Percentiles rank a stretch among this genome's conserved stretches.
Evolutionary conservation across 2,888 invertebrate genomes (phyloP).

Genomic region (Apocheima hispidaria): DNA sequence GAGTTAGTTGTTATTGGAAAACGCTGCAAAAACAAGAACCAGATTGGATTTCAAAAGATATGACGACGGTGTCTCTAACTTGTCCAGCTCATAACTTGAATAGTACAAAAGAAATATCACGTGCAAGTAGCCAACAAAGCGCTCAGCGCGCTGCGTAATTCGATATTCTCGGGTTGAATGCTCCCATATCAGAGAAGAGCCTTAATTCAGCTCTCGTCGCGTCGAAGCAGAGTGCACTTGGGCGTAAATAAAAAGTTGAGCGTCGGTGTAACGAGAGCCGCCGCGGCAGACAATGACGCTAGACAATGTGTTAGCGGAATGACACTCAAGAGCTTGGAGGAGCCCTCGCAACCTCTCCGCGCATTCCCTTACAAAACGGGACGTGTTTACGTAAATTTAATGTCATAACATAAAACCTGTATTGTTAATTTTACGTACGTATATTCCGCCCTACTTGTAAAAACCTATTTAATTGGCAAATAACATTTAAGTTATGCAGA

Average conservation of each 20-base stretch:
- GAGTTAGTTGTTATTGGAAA: constrained; percentile 40
- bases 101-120: constrained; percentile 77
- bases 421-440: no score
- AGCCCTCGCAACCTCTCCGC: constrained; percentile 64
- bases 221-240: constrained; percentile 80
- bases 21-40: constrained; percentile 34
- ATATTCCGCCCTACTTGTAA: no score
- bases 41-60: constrained; percentile 46
- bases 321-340: constrained; percentile 75
- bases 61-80: constrained; percentile 20
- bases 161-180: constrained; percentile 84
- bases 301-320: constrained; percentile 82
- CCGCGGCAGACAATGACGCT: constrained; percentile 77
- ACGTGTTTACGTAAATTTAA: constrained; percentile 26
- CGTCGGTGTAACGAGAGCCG: constrained; percentile 76
- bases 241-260: constrained; percentile 85
- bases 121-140: constrained; percentile 82
- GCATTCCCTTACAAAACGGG: constrained; percentile 33
- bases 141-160: constrained; percentile 81
- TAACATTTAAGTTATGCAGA: no score
- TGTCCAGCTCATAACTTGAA: constrained; percentile 44
- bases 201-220: constrained; percentile 82
- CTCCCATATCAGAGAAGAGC: constrained; percentile 83
- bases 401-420: constrained; percentile 8
- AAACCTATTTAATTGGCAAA: no score